Conservation (phyloP, 2,113 vertebrate species). For the Stigmatopora argus region DNA sequence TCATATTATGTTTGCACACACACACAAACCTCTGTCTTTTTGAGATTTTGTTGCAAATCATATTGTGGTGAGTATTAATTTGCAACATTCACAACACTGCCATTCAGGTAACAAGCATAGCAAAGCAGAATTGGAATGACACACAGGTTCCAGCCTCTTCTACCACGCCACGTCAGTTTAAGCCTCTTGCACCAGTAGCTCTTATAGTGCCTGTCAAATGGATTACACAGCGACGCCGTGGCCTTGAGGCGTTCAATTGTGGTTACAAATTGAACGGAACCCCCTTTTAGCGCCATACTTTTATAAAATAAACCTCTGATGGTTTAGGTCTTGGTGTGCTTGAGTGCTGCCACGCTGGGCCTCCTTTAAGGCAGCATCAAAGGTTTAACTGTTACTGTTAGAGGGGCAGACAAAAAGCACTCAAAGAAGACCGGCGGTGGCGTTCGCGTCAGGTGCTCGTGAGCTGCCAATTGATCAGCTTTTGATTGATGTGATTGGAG, state of each 20-base stretch:
- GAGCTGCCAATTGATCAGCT: not conserved
- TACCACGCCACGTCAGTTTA: not conserved
- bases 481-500: not conserved
- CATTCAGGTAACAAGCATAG: not conserved
- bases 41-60: not conserved
- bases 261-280: not conserved
- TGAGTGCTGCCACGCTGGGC: not conserved
- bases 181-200: not conserved
- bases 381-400: not conserved
- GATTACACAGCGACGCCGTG: not conserved
- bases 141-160: not conserved
- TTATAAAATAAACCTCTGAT: not conserved
- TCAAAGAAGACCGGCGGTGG: not conserved
- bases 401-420: not conserved
- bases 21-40: not conserved
- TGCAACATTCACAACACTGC: not conserved
- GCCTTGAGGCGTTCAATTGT: conserved; percentile 3
- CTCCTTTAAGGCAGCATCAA: not conserved
- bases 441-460: not conserved
- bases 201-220: not conserved
- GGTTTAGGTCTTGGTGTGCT: not conserved
- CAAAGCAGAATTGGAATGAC: not conserved
- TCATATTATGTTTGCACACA: not conserved
- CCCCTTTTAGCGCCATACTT: not conserved
- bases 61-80: not conserved